Conservation (phyloP, 2,113 vertebrate genomes). For the Apodemus speciosus region DNA sequence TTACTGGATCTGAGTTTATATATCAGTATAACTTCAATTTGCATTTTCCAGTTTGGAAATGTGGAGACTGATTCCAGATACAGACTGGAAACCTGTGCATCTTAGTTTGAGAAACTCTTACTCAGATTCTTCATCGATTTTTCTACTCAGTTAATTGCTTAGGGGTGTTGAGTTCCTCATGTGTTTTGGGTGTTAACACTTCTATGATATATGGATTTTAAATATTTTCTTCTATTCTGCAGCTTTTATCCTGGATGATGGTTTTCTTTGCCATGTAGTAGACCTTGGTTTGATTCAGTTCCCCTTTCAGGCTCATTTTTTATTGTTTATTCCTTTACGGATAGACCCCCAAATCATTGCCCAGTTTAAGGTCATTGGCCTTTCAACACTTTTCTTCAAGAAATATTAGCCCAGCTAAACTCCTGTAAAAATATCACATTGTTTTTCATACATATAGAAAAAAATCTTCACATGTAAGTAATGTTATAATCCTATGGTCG, state of each 20-base stretch:
- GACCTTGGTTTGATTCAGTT: not conserved
- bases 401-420: not conserved
- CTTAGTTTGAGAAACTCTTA: not conserved
- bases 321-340: not conserved
- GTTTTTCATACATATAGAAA: constrained; percentile 14
- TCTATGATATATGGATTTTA: not conserved
- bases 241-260: not conserved
- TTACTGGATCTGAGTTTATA: too few species aligned
- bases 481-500: not conserved
- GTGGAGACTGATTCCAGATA: not conserved
- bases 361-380: too few species aligned
- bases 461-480: not conserved
- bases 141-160: not conserved
- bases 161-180: not conserved
- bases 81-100: not conserved
- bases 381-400: not conserved
- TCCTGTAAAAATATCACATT: not conserved
- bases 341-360: not conserved
- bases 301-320: not conserved
- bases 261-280: not conserved
- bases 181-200: not conserved
- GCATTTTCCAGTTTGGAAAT: not conserved
- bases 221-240: not conserved
- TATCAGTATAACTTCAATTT: not conserved
- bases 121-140: not conserved